phyloP scores from a whole-genome alignment of 1,140 invertebrate species.

The Drosophila willistoni region DNA sequence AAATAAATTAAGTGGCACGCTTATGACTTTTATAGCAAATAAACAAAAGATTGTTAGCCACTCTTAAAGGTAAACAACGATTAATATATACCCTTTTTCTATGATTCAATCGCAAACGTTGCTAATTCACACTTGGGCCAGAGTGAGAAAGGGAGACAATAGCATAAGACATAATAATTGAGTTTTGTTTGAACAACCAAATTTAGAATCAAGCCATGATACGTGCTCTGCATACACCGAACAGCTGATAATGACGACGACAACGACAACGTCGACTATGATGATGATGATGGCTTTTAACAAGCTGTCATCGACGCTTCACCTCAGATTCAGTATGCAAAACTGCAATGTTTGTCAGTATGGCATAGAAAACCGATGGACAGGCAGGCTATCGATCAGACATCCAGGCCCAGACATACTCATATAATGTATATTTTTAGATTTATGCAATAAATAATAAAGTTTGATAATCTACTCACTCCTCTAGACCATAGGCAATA shows the following conservation, averaged over 20 bases:
- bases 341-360: slow-evolving; percentile 50
- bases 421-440: slow-evolving; percentile 42
- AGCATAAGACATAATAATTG: slow-evolving; percentile 74
- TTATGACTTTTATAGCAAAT: slow-evolving; percentile 59
- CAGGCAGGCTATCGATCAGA: slow-evolving; percentile 44
- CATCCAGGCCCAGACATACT: slow-evolving; percentile 34
- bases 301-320: slow-evolving; percentile 39
- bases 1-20: slow-evolving; percentile 63
- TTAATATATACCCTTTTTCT: slow-evolving; percentile 33
- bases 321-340: slow-evolving; percentile 11
- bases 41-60: slow-evolving; percentile 40
- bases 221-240: slow-evolving; percentile 59
- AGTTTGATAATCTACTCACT: background rate
- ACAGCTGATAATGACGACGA: background rate
- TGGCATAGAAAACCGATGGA: slow-evolving; percentile 46
- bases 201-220: slow-evolving; percentile 57
- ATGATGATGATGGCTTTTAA: slow-evolving; percentile 29
- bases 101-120: background rate
- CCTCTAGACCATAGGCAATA: background rate
- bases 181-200: slow-evolving; percentile 68
- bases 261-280: background rate
- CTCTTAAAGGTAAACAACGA: slow-evolving; percentile 28
- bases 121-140: background rate
- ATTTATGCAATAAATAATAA: slow-evolving; percentile 35
- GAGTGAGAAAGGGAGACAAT: slow-evolving; percentile 48